Evolutionary conservation across 2,113 vertebrate genomes (phyloP), one percentile per base, ranked within the genome.

Genomic region (Oryzias curvinotus): DNA sequence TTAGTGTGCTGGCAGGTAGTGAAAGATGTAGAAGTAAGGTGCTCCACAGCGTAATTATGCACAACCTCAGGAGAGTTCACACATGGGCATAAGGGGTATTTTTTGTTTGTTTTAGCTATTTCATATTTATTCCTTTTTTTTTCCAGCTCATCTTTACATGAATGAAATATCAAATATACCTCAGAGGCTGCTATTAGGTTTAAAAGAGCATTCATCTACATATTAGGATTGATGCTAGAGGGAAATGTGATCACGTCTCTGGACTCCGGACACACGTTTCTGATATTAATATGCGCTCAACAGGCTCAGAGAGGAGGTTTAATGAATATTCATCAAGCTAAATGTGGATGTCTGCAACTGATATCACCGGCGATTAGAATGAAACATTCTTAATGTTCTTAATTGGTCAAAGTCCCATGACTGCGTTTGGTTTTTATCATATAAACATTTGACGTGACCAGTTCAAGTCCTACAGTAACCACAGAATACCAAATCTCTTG

Each of bases 151-250:
- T 57, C 52, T 79, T 86, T 84, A 82, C 86, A 90, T 89, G 83
- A 92, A 90, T 89, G 82, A 91, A 91, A 89, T 90, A 91, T 90
- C 85, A 91, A 90, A 87, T 81, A 75, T 71, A 80, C 85, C 84
- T 89, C 77, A 57, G 85, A 75, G 86, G 80, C 74, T 81, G 26
- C 57, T 55, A 71, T 56, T 59, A 66, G 74, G 70, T 73, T 75
- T 85, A 85, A 82, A 81, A 84, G 82, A 83, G 78, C 69, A 58
- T 88, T 89, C 76, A 88, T 90, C 87, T 90, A 84, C 84, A 91
- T 85, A 91, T 91, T 81, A 87, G 87, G 80, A 87, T 83, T 75
- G 82, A 74, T 75, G 88, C 87, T 84, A 78, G 77, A 82, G 87
- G 84, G 85, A 84, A 81, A 87, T 74, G 68, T 65, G 77, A 82